Percentiles rank a stretch among this genome's conserved stretches.
These are phyloP conservation scores for Trichonephila inaurata DNA, from an alignment of 1,140 invertebrate species.

Conservation along the genomic window DNA sequence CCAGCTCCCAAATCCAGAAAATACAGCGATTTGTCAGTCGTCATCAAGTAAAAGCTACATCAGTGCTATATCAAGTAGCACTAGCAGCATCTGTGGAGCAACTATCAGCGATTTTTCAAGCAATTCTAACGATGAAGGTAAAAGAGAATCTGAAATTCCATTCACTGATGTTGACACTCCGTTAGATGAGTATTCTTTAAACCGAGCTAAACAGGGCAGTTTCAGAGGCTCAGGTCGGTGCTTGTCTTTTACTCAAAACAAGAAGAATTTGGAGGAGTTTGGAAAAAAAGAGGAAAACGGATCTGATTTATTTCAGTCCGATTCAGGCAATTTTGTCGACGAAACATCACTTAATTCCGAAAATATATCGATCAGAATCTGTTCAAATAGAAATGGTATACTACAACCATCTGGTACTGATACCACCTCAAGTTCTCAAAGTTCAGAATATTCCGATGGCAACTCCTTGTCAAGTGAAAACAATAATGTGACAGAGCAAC, in stretches of 20 bases:
- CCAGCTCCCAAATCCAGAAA: not conserved
- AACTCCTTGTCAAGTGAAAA: not conserved
- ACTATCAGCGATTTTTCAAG: constrained; percentile 61
- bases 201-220: not conserved
- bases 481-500: not conserved
- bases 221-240: not conserved
- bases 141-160: constrained; percentile 8
- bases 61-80: constrained; percentile 38
- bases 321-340: not conserved
- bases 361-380: not conserved
- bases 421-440: not conserved
- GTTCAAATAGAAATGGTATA: not conserved
- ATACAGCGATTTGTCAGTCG: not conserved
- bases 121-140: not conserved
- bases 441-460: not conserved
- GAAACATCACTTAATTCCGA: not conserved
- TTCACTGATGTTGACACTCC: not conserved
- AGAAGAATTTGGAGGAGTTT: not conserved
- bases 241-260: not conserved
- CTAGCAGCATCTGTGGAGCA: constrained; percentile 43
- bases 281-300: not conserved
- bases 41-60: not conserved
- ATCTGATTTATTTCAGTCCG: not conserved
- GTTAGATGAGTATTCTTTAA: not conserved
- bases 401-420: not conserved